Conservation (phyloP, 2,113 vertebrate genomes). For the Erinaceus europaeus region DNA sequence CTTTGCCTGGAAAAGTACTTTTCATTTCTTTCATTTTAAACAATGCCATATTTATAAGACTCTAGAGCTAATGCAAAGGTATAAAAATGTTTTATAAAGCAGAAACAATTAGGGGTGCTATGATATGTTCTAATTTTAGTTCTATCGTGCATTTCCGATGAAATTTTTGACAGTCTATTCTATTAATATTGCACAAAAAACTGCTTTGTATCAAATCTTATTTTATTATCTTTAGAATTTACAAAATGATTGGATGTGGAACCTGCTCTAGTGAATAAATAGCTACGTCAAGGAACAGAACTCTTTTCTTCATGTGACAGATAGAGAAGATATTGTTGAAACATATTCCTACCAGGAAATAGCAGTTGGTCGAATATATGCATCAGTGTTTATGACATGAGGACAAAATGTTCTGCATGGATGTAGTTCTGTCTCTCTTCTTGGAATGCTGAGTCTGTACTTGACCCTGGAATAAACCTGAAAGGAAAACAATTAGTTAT, state of each 20-base stretch:
- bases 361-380: neutral
- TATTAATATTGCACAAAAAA: neutral
- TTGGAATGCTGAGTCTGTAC: constrained; percentile 65
- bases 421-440: constrained; percentile 51
- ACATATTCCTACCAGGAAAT: constrained; percentile 16
- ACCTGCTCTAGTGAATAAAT: neutral
- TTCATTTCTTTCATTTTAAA: neutral
- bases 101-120: neutral
- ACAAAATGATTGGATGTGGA: neutral
- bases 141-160: neutral
- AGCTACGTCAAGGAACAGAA: neutral
- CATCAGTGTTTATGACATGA: constrained; percentile 36
- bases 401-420: constrained; percentile 34
- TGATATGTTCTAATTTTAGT: neutral
- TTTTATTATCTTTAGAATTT: neutral
- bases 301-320: neutral
- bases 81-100: neutral
- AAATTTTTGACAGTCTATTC: neutral
- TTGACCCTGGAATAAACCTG: constrained; percentile 58
- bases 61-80: neutral
- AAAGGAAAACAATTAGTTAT: constrained; percentile 66
- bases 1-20: neutral
- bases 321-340: constrained; percentile 6
- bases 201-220: neutral
- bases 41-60: neutral